Percentiles rank a stretch among this genome's conserved stretches.
phyloP scores from a whole-genome alignment of 2,888 invertebrate species.

The Drosophila phalerata region DNA sequence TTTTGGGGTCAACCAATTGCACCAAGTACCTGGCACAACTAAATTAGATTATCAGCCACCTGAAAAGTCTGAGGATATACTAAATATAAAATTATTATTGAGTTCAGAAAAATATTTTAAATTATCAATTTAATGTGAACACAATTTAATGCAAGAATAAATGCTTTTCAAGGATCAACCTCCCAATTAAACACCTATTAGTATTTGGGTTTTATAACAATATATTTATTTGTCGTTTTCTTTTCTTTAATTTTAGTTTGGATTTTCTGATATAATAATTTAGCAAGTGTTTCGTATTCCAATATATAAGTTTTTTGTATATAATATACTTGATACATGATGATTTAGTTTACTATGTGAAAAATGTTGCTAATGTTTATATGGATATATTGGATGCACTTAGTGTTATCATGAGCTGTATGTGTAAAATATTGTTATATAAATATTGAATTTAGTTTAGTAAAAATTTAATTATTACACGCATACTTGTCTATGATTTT shows the following conservation, averaged over 20 bases:
- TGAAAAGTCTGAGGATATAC: too few species aligned
- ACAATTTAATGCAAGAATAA: too few species aligned
- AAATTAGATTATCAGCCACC: constrained; percentile 12
- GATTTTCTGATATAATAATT: constrained; percentile 38
- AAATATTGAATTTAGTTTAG: constrained; percentile 50
- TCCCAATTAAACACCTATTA: constrained; percentile 16
- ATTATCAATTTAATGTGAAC: too few species aligned
- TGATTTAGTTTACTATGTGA: constrained; percentile 40
- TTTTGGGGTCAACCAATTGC: constrained; percentile 31
- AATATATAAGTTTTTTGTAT: constrained; percentile 46
- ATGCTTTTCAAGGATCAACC: too few species aligned
- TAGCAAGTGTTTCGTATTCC: constrained; percentile 62
- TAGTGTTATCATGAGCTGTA: constrained; percentile 20
- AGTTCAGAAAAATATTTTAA: too few species aligned
- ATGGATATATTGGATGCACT: constrained; percentile 26
- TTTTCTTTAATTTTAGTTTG: constrained; percentile 38
- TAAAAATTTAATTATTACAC: constrained; percentile 41
- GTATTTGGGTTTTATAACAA: constrained; percentile 68
- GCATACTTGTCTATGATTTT: constrained; percentile 73
- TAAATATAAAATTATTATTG: too few species aligned
- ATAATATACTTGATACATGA: constrained; percentile 27
- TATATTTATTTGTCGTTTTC: constrained; percentile 71
- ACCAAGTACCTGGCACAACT: constrained; percentile 29
- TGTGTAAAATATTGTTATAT: constrained; percentile 39
- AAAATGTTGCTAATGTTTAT: constrained; percentile 47